These are phyloP conservation scores for Myocastor coypus DNA, from an alignment of 2,113 vertebrate species.

Conservation along the genomic window DNA sequence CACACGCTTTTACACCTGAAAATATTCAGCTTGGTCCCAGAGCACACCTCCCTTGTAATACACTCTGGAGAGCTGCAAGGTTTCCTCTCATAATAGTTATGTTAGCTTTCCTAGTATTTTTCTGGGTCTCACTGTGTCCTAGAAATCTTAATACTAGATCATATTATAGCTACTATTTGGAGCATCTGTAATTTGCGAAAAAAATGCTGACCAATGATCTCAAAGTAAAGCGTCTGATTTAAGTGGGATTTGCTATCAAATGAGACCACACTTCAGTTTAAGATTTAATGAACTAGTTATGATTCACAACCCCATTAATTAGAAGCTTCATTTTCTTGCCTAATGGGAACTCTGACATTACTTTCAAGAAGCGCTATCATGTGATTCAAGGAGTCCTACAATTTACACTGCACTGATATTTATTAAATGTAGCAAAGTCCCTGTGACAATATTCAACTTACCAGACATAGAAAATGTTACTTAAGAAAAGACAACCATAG, in stretches of 20 bases:
- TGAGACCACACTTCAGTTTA: constrained; percentile 31
- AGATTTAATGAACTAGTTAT: constrained; percentile 28
- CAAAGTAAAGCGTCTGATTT: constrained; percentile 30
- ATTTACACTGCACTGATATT: background rate
- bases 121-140: background rate
- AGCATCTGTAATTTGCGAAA: background rate
- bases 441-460: background rate
- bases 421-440: background rate
- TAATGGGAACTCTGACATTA: background rate
- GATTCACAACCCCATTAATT: constrained; percentile 39
- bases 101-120: background rate
- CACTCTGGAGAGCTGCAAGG: background rate
- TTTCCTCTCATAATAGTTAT: background rate
- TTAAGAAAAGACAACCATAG: background rate
- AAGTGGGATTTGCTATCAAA: constrained; percentile 31
- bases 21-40: background rate
- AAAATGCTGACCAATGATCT: background rate
- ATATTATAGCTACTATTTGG: background rate
- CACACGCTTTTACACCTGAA: background rate
- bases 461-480: background rate
- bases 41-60: background rate
- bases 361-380: background rate
- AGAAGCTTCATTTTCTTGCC: constrained; percentile 25
- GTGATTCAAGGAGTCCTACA: background rate
- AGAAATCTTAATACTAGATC: background rate